Percentiles rank a stretch among this genome's conserved stretches.
These are phyloP conservation scores for Cynaeus angustus DNA, from an alignment of 2,888 invertebrate genomes.

Conservation along the genomic window DNA sequence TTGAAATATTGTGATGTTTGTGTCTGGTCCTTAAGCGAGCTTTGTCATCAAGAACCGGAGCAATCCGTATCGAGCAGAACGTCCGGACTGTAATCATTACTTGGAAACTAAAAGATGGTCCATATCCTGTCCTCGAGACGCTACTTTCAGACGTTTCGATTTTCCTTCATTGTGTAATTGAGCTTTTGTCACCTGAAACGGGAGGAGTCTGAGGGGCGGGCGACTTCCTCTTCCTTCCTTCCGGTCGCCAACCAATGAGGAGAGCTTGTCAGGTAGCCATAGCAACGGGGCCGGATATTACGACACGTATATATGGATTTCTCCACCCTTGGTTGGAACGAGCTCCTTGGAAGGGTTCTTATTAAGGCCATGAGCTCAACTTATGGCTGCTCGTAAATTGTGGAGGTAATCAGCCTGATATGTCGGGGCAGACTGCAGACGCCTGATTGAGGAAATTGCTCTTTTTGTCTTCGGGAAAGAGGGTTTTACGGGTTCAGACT, in stretches of 20 bases:
- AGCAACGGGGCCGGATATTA: conserved; percentile 64
- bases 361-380: conserved; percentile 57
- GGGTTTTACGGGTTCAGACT: conserved; percentile 15
- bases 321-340: conserved; percentile 31
- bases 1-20: conserved; percentile 45
- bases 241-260: conserved; percentile 67
- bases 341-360: conserved; percentile 53
- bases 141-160: conserved; percentile 12
- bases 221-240: conserved; percentile 65
- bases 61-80: conserved; percentile 32
- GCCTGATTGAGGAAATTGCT: conserved; percentile 40
- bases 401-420: conserved; percentile 48
- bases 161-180: conserved; percentile 34
- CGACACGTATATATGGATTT: conserved; percentile 45
- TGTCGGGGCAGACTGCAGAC: conserved; percentile 37
- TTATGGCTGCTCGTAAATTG: conserved; percentile 57
- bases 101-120: conserved; percentile 54
- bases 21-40: conserved; percentile 34
- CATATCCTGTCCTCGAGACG: conserved; percentile 56
- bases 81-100: conserved; percentile 42
- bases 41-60: conserved; percentile 42
- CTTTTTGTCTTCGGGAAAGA: conserved; percentile 17
- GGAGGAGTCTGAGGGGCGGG: conserved; percentile 61
- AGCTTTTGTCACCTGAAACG: conserved; percentile 47
- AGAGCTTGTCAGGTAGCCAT: conserved; percentile 63